These are phyloP conservation scores for Caenorhabditis wallacei DNA, from an alignment of 2,888 invertebrate genomes.

Conservation along the genomic window DNA sequence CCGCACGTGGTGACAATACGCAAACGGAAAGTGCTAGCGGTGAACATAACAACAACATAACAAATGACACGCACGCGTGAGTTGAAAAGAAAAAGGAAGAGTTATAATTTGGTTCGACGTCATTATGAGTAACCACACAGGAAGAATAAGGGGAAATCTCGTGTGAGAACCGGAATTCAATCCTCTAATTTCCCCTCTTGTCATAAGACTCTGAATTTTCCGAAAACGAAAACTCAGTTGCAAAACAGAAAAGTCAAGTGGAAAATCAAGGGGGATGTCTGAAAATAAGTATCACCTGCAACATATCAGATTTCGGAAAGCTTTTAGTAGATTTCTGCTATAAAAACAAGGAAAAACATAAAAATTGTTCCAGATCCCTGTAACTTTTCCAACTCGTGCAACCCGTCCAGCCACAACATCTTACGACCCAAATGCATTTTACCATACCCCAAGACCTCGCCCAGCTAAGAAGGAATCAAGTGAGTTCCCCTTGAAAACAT, in stretches of 20 bases:
- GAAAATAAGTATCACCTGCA: neutral
- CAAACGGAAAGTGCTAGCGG: slow-evolving; percentile 22
- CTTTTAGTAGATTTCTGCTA: neutral
- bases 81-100: slow-evolving; percentile 5
- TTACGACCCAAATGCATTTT: slow-evolving; percentile 73
- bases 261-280: neutral
- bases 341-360: neutral
- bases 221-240: neutral
- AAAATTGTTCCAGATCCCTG: slow-evolving; percentile 30
- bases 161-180: slow-evolving; percentile 7
- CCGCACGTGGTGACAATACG: slow-evolving; percentile 7
- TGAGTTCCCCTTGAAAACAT: no score
- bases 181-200: slow-evolving; percentile 20
- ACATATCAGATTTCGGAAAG: neutral
- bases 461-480: slow-evolving; percentile 70
- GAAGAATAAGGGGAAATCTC: slow-evolving; percentile 10
- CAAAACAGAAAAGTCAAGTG: neutral
- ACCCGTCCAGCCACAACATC: slow-evolving; percentile 64
- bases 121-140: slow-evolving; percentile 39
- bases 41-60: slow-evolving; percentile 46
- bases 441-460: slow-evolving; percentile 72
- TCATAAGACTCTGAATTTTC: neutral
- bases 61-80: slow-evolving; percentile 18
- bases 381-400: slow-evolving; percentile 38
- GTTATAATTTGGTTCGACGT: slow-evolving; percentile 17